Percentiles rank a stretch among this genome's conserved stretches.
phyloP scores from a whole-genome alignment of 2,797 vertebrate genomes.

The Neoniphon sammara region DNA sequence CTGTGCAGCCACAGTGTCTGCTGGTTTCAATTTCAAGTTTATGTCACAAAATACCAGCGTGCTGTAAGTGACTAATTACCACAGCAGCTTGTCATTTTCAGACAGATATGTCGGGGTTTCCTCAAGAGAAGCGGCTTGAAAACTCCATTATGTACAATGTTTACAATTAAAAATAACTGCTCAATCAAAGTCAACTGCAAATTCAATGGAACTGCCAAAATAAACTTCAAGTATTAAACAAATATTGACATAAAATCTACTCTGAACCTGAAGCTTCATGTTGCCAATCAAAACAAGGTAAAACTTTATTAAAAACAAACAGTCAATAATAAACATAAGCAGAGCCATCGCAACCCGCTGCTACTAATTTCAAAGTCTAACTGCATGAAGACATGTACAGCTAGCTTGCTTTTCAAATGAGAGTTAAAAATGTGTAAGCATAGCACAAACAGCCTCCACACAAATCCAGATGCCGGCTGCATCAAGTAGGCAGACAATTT shows the following conservation, averaged over 20 bases:
- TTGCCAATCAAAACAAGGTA: too few relatives aligned
- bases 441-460: neutral
- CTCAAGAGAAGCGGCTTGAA: neutral
- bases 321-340: neutral
- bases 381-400: too few relatives aligned
- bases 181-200: too few relatives aligned
- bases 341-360: too few relatives aligned
- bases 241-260: too few relatives aligned
- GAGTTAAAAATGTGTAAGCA: neutral
- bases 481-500: slow-evolving; percentile 3
- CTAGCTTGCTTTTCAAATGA: too few relatives aligned
- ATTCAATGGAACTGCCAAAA: too few relatives aligned
- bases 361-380: too few relatives aligned
- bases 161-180: too few relatives aligned
- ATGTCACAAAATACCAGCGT: slow-evolving; percentile 47
- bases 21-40: slow-evolving; percentile 76
- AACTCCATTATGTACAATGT: too few relatives aligned
- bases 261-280: too few relatives aligned
- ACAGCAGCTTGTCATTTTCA: slow-evolving; percentile 18
- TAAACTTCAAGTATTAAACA: too few relatives aligned
- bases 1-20: slow-evolving; percentile 63
- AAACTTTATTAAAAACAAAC: neutral
- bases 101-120: slow-evolving; percentile 1
- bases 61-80: slow-evolving; percentile 28
- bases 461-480: neutral